Conservation (phyloP, 2,888 invertebrate genomes). For the Noctua pronuba region DNA sequence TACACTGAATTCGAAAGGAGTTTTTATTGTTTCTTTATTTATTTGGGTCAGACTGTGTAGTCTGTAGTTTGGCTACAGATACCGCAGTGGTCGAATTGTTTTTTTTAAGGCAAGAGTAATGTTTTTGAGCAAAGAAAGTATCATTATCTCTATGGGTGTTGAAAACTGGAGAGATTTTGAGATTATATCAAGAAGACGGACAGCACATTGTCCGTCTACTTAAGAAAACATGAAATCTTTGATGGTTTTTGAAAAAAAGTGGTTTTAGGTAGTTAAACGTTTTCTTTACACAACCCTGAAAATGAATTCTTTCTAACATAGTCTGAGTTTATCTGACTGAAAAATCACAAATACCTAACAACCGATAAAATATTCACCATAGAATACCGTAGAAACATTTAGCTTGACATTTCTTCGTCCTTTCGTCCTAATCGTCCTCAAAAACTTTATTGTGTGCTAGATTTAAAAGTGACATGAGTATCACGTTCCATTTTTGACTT, state of each 20-base stretch:
- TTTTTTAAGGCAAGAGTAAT: not conserved
- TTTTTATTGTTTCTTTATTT: conserved; percentile 42
- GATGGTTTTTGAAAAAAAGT: not conserved
- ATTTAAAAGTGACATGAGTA: conserved; percentile 21
- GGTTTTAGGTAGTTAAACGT: not conserved
- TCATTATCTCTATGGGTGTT: not conserved
- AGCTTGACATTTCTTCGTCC: not conserved
- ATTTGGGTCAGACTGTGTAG: conserved; percentile 41
- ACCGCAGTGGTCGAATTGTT: conserved; percentile 35
- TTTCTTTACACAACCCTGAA: not conserved
- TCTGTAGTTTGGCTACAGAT: conserved; percentile 30
- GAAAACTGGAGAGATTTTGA: not conserved
- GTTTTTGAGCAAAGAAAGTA: not conserved
- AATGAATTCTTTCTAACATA: not conserved
- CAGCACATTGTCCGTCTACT: not conserved
- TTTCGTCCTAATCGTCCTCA: not conserved
- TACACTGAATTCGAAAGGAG: conserved; percentile 31
- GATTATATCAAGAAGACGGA: not conserved
- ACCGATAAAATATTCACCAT: not conserved
- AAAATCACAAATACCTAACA: not conserved
- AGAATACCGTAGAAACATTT: not conserved
- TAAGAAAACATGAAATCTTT: not conserved
- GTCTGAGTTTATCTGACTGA: not conserved
- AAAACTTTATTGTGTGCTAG: not conserved
- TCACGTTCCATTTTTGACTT: conserved; percentile 5